Base-by-base conservation (phyloP, 2,888 invertebrate genomes). In the Carabus problematicus region DNA sequence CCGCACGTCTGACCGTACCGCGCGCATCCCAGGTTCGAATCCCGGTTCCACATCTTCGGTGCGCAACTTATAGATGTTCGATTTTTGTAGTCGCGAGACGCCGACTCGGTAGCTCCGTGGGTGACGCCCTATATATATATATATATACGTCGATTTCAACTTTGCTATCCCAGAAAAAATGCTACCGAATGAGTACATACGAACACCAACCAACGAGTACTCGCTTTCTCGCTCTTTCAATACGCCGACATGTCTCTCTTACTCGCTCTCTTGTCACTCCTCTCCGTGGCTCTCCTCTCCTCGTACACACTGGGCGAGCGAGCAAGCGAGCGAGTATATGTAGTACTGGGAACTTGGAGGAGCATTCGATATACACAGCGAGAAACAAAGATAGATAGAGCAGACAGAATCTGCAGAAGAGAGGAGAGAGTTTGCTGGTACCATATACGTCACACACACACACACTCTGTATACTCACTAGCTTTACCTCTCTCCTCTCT, bases 31-130 rank as follows among this genome's bases (percentile, higher is more conserved):
- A 29, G 55, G 19, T 45, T 12, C 55, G 55, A 18, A 19, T 12
- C n/a, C 55, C 16, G 55, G 19, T 12, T 39, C 42, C 66, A 55
- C 55, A 58, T 67, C 67, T 60, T 60, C 60, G 58, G 49, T 60
- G 67, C 60, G 67, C 67, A 67, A 67, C 67, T 67, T 80, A 80
- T 80, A 80, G 80, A 80, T 78, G 80, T 81, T 81, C 81, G 81
- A 81, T 81, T 81, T 81, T 81, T 81, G 79, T 76, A 77, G 78
- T 80, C 79, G 80, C 56, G 64, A 49, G 56, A 45, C 49, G 49
- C 19, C 39, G 59, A 60, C 67, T 60, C 67, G 59, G 60, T 67
- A 67, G 58, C 52, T 40, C 29, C 29, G 29, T 29, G 29, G n/a
- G n/a, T n/a, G n/a, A n/a, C n/a, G n/a, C n/a, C n/a, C n/a, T n/a